Base-by-base conservation (phyloP, 2,797 vertebrate genomes). In the Pseudochirops corinnae region DNA sequence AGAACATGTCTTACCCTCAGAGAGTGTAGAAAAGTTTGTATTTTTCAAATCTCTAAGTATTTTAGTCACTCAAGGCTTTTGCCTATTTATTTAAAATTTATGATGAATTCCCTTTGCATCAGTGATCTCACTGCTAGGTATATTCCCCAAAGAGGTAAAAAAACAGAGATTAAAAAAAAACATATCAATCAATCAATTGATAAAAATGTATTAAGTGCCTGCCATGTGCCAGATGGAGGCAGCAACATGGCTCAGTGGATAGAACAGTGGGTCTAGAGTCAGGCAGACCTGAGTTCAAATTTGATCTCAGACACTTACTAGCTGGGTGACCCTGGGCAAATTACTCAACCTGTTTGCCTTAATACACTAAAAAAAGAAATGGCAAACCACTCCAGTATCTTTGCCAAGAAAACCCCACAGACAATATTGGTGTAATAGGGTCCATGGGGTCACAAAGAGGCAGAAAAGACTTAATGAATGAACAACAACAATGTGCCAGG, bases 11-110 rank as follows among this genome's bases (percentile, higher is more conserved):
- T 82, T 82, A 82, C 39, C 21, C 39, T 24, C 7, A 46, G 16
- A 9, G 16, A 39, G n/a, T 39, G 6, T 39, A 74, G 18, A 92
- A 95, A 60, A 56, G 0, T 82, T 95, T 67, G n/a, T 56, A 92
- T 13, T 94, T 93, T 95, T 82, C 56, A 53, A 46, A 39, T 93
- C 93, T 94, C 87, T 90, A 96, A 95, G 92, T 95, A 31, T 92
- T 96, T 87, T 13, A 33, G 1, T 90, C 90, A 93, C 31, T 56
- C 2, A 31, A 7, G 53, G 16, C 0, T 58, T 96, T 93, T 94
- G 95, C 10, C 7, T 91, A 28, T 31, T 94, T 60, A 74, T 39
- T 6, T 60, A 46, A 97, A 96, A 21, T 53, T 93, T n/a, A 82
- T 82, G 7, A 46, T 46, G 74, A 24, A 82, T 82, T 46, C 7